Evolutionary conservation across 2,797 vertebrate genomes (phyloP).

Genomic region (Sarcoramphus papa): DNA sequence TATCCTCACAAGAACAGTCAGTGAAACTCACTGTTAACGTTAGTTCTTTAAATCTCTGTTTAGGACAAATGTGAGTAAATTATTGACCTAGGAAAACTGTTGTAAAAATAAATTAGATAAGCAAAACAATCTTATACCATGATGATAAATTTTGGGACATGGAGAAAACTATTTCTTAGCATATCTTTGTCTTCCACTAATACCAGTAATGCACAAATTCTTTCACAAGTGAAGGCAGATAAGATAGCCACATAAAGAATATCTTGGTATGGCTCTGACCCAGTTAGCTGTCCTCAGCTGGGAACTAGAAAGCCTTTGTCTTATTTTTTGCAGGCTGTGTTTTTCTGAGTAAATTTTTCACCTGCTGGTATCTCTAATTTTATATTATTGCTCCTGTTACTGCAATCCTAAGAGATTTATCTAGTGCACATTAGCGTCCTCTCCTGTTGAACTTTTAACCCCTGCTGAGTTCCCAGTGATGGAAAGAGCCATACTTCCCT

Average conservation of each 20-base stretch:
- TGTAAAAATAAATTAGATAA: background rate
- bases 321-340: background rate
- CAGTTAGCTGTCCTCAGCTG: conserved; percentile 8
- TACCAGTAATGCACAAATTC: background rate
- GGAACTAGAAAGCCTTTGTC: background rate
- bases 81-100: background rate
- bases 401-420: background rate
- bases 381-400: background rate
- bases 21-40: background rate
- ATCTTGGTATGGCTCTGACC: conserved; percentile 18
- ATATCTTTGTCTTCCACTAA: background rate
- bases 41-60: background rate
- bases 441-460: background rate
- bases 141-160: background rate
- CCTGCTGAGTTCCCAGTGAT: background rate
- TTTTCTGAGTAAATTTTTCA: conserved; percentile 16
- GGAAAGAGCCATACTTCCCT: background rate
- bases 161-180: background rate
- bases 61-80: background rate
- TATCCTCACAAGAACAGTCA: background rate
- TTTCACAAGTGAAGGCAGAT: background rate
- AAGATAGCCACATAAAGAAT: background rate
- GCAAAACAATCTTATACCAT: background rate
- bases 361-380: background rate
- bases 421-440: background rate